Conservation (phyloP, 2,888 invertebrate species). For the Scelioninae gen. 1 region DNA sequence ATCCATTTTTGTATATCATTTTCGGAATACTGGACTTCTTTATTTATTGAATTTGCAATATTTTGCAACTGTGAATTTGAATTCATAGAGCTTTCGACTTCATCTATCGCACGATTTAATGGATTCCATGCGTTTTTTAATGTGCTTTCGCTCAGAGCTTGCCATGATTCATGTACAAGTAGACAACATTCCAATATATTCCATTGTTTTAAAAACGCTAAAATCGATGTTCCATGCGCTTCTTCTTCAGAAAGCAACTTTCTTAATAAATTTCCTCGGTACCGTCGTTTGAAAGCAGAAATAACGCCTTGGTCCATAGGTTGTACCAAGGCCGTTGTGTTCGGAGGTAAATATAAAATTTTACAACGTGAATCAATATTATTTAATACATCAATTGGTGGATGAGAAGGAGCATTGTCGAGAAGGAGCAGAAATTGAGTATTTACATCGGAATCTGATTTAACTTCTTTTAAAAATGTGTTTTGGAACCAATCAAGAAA, state of each 20-base stretch:
- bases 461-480: conserved; percentile 4
- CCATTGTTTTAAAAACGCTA: conserved; percentile 16
- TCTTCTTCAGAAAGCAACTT: conserved; percentile 9
- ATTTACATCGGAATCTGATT: background rate
- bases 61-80: conserved; percentile 6
- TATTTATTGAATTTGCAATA: conserved; percentile 10
- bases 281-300: conserved; percentile 68
- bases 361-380: conserved; percentile 46
- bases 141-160: background rate
- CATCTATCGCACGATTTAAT: conserved; percentile 8
- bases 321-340: conserved; percentile 72
- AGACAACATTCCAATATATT: conserved; percentile 5
- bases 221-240: background rate
- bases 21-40: conserved; percentile 4
- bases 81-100: conserved; percentile 4
- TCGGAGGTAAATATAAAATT: conserved; percentile 71
- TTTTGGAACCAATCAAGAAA: conserved; percentile 48
- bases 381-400: conserved; percentile 28
- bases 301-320: conserved; percentile 76
- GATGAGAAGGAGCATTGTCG: conserved; percentile 66
- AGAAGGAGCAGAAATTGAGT: background rate
- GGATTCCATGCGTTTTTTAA: conserved; percentile 3
- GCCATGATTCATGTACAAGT: background rate
- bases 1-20: conserved; percentile 13
- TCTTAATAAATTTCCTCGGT: conserved; percentile 14